Percentiles rank a stretch among this genome's conserved stretches.
These are phyloP conservation scores for Dryas iulia DNA, from an alignment of 1,140 invertebrate species.

Conservation along the genomic window DNA sequence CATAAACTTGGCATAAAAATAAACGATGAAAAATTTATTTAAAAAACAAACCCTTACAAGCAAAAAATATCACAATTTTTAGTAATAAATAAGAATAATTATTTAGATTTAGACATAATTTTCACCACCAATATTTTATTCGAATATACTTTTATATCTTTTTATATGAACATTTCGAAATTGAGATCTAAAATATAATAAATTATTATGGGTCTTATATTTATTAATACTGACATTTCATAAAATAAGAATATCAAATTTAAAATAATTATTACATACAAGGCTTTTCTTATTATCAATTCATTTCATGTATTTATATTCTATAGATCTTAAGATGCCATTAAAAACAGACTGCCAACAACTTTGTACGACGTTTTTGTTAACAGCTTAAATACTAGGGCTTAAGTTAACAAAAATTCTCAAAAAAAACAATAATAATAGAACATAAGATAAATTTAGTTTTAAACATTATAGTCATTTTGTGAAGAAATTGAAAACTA, in stretches of 20 bases:
- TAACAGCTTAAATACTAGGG: not conserved
- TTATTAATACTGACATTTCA: constrained; percentile 22
- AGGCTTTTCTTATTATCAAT: not conserved
- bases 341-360: not conserved
- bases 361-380: constrained; percentile 5
- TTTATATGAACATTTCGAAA: constrained; percentile 1
- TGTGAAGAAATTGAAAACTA: not conserved
- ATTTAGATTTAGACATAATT: constrained; percentile 7
- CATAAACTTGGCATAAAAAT: constrained; percentile 2
- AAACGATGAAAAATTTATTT: constrained; percentile 3
- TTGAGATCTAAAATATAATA: constrained; percentile 10
- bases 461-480: not conserved
- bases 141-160: not conserved
- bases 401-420: not conserved
- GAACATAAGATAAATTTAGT: not conserved
- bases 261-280: constrained; percentile 5
- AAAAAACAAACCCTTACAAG: not conserved
- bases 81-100: constrained; percentile 5
- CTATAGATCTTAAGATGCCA: not conserved
- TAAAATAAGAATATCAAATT: constrained; percentile 10
- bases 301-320: not conserved
- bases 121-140: not conserved
- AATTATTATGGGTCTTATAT: constrained; percentile 1
- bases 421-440: not conserved
- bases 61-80: constrained; percentile 15